Evolutionary conservation across 2,888 invertebrate species (phyloP).

Genomic region (Amblyjoppa fuscipennis): DNA sequence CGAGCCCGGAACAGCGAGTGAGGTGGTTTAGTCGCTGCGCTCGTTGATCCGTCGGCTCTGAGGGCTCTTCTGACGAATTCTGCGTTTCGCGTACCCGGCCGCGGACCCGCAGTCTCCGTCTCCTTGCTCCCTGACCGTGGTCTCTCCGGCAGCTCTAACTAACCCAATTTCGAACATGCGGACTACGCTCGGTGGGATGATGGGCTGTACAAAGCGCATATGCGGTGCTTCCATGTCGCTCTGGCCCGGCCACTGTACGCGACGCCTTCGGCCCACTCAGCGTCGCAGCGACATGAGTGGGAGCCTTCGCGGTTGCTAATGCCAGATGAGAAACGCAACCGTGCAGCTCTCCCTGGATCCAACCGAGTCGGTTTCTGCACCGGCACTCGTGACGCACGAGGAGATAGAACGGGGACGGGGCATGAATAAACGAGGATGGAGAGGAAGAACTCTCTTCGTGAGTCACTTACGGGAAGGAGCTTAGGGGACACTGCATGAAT

Average conservation of each 20-base stretch:
- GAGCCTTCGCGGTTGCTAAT: not conserved
- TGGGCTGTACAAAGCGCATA: not conserved
- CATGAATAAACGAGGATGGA: not conserved
- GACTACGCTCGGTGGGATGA: constrained; percentile 31
- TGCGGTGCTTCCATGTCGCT: constrained; percentile 24
- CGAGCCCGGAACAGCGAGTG: constrained; percentile 27
- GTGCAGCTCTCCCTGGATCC: not conserved
- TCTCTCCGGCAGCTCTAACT: constrained; percentile 45
- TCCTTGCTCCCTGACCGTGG: constrained; percentile 40
- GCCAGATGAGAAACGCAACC: constrained; percentile 39
- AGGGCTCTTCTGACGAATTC: constrained; percentile 46
- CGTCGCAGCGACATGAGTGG: constrained; percentile 15
- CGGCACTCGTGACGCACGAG: constrained; percentile 1
- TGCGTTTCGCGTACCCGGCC: constrained; percentile 43
- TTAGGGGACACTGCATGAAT: constrained; percentile 30
- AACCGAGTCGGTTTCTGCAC: constrained; percentile 1
- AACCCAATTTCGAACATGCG: constrained; percentile 49
- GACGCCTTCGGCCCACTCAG: constrained; percentile 24
- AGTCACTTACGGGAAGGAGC: constrained; percentile 20
- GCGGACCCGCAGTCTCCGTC: constrained; percentile 15
- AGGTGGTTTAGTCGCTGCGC: constrained; percentile 19
- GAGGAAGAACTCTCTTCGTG: constrained; percentile 14
- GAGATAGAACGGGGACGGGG: not conserved
- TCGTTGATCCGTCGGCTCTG: constrained; percentile 47
- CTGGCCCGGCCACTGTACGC: not conserved